Conservation (phyloP, 2,797 vertebrate species). For the Bradypus variegatus region DNA sequence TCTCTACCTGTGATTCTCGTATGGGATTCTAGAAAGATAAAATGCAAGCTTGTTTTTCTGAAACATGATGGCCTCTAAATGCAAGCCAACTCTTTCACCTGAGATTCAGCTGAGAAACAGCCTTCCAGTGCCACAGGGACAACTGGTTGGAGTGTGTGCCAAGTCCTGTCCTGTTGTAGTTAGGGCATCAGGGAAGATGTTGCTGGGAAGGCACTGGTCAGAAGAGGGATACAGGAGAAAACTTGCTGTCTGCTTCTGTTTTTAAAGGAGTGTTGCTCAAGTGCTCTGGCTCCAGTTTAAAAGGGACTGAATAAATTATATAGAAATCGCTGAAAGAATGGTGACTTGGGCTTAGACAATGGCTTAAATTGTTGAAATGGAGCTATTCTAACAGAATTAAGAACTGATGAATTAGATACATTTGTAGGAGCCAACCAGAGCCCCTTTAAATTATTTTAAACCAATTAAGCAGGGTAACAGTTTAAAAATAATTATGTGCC, state of each 20-base stretch:
- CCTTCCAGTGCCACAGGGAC: not conserved
- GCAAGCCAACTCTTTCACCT: slow-evolving; percentile 31
- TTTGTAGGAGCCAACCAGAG: slow-evolving; percentile 33
- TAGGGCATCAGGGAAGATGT: not conserved
- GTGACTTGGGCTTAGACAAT: slow-evolving; percentile 16
- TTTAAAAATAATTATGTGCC: slow-evolving; percentile 49
- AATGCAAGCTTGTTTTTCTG: slow-evolving; percentile 28
- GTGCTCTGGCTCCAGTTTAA: slow-evolving; percentile 1
- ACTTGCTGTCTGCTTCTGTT: slow-evolving; percentile 6
- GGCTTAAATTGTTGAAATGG: slow-evolving; percentile 34
- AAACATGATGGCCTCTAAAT: not conserved
- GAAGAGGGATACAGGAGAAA: not conserved
- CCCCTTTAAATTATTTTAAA: slow-evolving; percentile 50
- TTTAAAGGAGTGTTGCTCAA: slow-evolving; percentile 24
- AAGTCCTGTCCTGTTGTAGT: not conserved
- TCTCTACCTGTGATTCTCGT: not conserved
- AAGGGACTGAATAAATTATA: slow-evolving; percentile 18
- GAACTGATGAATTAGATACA: slow-evolving; percentile 26
- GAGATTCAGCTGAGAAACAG: slow-evolving; percentile 28
- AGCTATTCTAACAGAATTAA: slow-evolving; percentile 45
- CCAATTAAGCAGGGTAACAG: slow-evolving; percentile 35
- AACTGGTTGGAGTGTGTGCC: not conserved
- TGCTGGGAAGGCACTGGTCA: not conserved
- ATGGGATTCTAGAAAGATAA: slow-evolving; percentile 2
- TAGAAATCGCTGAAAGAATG: slow-evolving; percentile 4